Evolutionary conservation across 1,140 invertebrate species (phyloP).

Genomic region (Dryas iulia): DNA sequence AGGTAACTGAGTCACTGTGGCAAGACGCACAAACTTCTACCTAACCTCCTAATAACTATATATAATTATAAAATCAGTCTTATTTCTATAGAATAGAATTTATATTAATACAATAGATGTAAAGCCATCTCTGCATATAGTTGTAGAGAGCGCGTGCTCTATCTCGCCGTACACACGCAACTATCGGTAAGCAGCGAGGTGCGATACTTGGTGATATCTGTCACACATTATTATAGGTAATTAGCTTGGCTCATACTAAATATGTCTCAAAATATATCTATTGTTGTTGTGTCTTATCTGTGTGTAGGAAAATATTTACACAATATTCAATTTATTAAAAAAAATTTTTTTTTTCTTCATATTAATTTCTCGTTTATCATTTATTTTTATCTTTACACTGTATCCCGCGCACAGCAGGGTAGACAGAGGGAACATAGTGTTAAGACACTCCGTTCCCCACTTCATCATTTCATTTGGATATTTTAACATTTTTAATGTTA

Average conservation of each 20-base stretch:
- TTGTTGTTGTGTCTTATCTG: not conserved
- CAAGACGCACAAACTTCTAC: conserved; percentile 21
- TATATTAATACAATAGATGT: not conserved
- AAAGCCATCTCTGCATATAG: not conserved
- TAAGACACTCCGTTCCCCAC: too few relatives aligned
- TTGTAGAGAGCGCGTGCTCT: conserved; percentile 35
- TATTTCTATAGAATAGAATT: conserved; percentile 7
- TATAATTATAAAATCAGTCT: not conserved
- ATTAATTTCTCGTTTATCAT: too few relatives aligned
- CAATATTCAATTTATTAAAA: too few relatives aligned
- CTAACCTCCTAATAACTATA: not conserved
- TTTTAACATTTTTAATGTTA: too few relatives aligned
- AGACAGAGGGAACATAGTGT: too few relatives aligned
- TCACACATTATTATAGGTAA: conserved; percentile 8
- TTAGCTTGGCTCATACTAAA: conserved; percentile 3
- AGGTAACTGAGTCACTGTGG: conserved; percentile 57
- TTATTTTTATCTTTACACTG: too few relatives aligned
- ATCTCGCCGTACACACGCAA: conserved; percentile 31
- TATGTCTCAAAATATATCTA: too few relatives aligned
- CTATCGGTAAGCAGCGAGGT: conserved; percentile 26
- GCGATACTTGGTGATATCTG: conserved; percentile 28
- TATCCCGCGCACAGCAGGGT: too few relatives aligned
- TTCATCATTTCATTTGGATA: too few relatives aligned
- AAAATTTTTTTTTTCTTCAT: too few relatives aligned
- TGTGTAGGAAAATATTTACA: not conserved